Conservation (phyloP, 2,113 vertebrate species). For the Egretta garzetta region DNA sequence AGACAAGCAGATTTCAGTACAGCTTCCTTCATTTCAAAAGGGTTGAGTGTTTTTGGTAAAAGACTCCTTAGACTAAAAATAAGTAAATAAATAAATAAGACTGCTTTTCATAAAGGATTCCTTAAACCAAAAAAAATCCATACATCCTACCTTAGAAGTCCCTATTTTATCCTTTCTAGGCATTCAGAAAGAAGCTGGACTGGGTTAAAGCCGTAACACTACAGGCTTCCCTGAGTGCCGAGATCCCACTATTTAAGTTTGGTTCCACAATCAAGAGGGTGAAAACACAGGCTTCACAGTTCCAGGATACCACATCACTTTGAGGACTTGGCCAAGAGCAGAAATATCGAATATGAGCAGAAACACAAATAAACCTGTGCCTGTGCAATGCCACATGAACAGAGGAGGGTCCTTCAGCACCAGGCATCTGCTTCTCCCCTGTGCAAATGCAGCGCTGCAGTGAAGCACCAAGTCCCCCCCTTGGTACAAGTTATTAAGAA, state of each 20-base stretch:
- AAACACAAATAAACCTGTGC: not conserved
- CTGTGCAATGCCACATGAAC: not conserved
- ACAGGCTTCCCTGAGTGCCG: not conserved
- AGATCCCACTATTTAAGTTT: not conserved
- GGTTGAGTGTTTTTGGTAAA: not conserved
- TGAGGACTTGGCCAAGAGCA: not conserved
- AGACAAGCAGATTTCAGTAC: not conserved
- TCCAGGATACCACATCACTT: not conserved
- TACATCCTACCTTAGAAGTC: not conserved
- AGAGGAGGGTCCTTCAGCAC: not conserved
- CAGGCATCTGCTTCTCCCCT: not conserved
- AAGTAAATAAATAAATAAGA: not conserved
- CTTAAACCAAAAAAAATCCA: not conserved
- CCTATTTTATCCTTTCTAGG: not conserved
- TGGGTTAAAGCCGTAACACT: not conserved
- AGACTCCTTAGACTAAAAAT: not conserved
- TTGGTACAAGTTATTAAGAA: not conserved
- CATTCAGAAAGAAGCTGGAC: not conserved
- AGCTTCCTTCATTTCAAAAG: not conserved
- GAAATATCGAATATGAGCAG: not conserved
- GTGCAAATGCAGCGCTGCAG: not conserved
- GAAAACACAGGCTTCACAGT: not conserved
- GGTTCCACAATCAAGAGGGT: not conserved
- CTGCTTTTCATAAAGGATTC: not conserved
- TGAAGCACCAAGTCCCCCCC: not conserved